These are phyloP conservation scores for Ploceus nigricollis DNA, from an alignment of 2,113 vertebrate species.

Conservation along the genomic window DNA sequence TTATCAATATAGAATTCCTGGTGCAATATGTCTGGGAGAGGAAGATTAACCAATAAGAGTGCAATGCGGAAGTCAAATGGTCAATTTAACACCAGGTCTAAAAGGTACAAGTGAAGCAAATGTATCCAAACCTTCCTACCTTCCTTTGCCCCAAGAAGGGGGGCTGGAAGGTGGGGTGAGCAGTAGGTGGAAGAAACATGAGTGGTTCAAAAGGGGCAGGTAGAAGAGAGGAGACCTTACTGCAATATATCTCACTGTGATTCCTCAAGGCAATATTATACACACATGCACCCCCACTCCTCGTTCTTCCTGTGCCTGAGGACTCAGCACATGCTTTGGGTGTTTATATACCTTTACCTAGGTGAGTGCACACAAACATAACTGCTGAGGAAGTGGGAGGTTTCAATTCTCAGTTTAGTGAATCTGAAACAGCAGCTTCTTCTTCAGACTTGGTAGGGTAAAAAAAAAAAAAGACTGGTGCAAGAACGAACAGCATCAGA, in stretches of 20 bases:
- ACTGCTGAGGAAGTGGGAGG: background rate
- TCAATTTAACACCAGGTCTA: background rate
- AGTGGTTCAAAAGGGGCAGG: background rate
- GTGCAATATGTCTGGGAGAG: background rate
- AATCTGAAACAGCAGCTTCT: constrained; percentile 10
- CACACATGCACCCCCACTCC: background rate
- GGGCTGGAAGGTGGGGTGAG: background rate
- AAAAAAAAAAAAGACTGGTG: background rate
- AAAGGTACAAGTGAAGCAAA: background rate
- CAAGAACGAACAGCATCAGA: background rate
- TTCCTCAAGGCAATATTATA: background rate
- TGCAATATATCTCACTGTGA: background rate
- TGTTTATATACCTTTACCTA: background rate
- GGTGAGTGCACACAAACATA: background rate
- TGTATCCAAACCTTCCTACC: background rate
- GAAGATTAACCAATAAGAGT: background rate
- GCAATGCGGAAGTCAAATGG: background rate
- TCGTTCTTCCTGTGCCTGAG: background rate
- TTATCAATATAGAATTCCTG: background rate
- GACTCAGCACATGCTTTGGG: background rate
- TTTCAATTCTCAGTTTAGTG: constrained; percentile 6
- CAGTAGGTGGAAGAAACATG: background rate
- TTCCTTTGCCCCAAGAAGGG: background rate
- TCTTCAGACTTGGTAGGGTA: background rate
- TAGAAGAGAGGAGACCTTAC: background rate